Evolutionary conservation across 1,140 invertebrate genomes (phyloP), one percentile per base, ranked within the genome.

Genomic region (Dreissena polymorpha): DNA sequence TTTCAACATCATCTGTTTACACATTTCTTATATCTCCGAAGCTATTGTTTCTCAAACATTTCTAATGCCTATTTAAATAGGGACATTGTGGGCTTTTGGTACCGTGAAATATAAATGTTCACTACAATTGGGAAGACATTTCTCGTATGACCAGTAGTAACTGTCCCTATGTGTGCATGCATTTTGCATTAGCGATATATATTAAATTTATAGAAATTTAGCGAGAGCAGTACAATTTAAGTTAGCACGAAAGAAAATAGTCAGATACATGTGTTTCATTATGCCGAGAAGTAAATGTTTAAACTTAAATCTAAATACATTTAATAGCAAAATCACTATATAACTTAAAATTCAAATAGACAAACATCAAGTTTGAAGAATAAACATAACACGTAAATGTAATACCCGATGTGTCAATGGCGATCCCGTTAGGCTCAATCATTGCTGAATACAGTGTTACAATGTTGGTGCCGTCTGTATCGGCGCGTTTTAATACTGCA

Each of bases 361-460:
- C 2, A 39, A 2, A 39, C 39, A 39, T 39, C 39, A 39, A 39
- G 2, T 8, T 2, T 39, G 39, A 39, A 39, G 39, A 8, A 39
- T 39, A 8, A 39, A 39, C 8, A 39, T 2, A 39, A 39, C 2
- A 39, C 39, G 39, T 39, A 39, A 8, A 68, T 68, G 67, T 25
- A 5, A 68, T n/a, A 79, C 77, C 77, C 64, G 53, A 49, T 27
- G 65, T 79, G 64, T 79, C 68, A 21, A 79, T 79, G 6, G 75
- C 75, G 8, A 78, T 50, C 10, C 75, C 75, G 63, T 78, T 67
- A 21, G 75, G 75, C 75, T 63, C 65, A 0, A 67, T 23, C n/a
- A 78, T 39, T 55, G 23, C 75, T 10, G 16, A 2, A 16, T 51
- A 7, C 21, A 78, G 16, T 10, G 16, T 14, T 23, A 53, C 16